Percentiles rank a stretch among this genome's conserved stretches.
Evolutionary conservation across 2,888 invertebrate species (phyloP).

Genomic region (Allophyes oxyacanthae): DNA sequence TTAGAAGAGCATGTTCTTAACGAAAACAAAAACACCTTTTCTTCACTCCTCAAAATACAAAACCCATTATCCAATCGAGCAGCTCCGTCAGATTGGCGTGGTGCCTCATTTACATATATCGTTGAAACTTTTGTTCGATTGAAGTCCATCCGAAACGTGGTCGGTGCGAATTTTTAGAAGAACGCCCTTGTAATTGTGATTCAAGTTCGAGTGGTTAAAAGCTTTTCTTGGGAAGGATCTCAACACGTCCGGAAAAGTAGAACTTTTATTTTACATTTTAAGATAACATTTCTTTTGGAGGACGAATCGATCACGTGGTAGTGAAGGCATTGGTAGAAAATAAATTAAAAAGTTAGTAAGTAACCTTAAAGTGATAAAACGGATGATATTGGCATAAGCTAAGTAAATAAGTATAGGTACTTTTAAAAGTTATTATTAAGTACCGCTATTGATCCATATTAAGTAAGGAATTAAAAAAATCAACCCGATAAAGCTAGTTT

Average conservation of each 20-base stretch:
- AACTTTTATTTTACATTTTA: constrained; percentile 57
- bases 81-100: constrained; percentile 42
- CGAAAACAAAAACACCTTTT: constrained; percentile 49
- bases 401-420: no score
- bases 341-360: background rate
- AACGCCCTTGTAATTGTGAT: constrained; percentile 72
- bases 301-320: constrained; percentile 13
- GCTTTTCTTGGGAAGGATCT: constrained; percentile 74
- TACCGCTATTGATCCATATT: no score
- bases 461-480: no score
- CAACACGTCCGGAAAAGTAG: constrained; percentile 63
- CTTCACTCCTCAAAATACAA: constrained; percentile 57
- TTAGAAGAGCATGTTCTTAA: constrained; percentile 18
- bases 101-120: constrained; percentile 67
- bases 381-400: no score
- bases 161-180: constrained; percentile 70
- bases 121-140: constrained; percentile 69
- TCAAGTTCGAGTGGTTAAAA: constrained; percentile 79
- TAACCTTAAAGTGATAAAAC: no score
- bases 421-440: no score
- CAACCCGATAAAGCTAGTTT: no score
- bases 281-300: constrained; percentile 24
- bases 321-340: background rate
- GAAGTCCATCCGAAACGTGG: constrained; percentile 65
- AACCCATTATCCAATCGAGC: constrained; percentile 55